Evolutionary conservation across 1,140 invertebrate genomes (phyloP).

Genomic region (Zaprionus ghesquierei): DNA sequence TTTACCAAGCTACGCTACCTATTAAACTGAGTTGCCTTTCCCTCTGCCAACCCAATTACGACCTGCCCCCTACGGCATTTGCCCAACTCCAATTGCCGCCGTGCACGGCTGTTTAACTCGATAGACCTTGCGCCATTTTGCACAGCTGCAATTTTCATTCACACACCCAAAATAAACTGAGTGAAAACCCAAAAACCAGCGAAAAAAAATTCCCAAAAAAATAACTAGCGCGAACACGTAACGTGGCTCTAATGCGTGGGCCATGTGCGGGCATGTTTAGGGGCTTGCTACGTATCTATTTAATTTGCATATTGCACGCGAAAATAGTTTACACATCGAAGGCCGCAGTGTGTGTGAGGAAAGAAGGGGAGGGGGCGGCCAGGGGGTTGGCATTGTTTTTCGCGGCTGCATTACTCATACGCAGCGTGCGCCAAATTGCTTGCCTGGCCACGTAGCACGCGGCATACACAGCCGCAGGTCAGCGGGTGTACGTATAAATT

Average conservation of each 20-base stretch:
- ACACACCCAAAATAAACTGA: neutral
- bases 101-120: constrained; percentile 21
- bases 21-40: neutral
- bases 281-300: constrained; percentile 55
- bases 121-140: constrained; percentile 31
- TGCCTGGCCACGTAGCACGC: constrained; percentile 1
- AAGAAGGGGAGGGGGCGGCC: neutral
- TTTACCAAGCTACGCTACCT: neutral
- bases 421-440: constrained; percentile 49
- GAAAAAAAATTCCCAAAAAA: constrained; percentile 22
- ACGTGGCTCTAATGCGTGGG: constrained; percentile 29
- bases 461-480: constrained; percentile 36
- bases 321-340: constrained; percentile 62
- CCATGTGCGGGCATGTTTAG: neutral
- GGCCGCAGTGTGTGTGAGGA: neutral
- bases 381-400: constrained; percentile 17
- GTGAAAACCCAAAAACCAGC: constrained; percentile 17
- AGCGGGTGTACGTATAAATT: constrained; percentile 7
- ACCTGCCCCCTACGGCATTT: neutral
- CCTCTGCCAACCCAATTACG: neutral
- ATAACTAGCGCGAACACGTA: neutral
- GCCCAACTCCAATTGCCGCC: constrained; percentile 45
- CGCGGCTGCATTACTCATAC: constrained; percentile 62
- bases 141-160: constrained; percentile 32
- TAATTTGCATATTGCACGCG: constrained; percentile 72